Evolutionary conservation across 2,797 vertebrate genomes (phyloP).

Genomic region (Crenuchus spilurus): DNA sequence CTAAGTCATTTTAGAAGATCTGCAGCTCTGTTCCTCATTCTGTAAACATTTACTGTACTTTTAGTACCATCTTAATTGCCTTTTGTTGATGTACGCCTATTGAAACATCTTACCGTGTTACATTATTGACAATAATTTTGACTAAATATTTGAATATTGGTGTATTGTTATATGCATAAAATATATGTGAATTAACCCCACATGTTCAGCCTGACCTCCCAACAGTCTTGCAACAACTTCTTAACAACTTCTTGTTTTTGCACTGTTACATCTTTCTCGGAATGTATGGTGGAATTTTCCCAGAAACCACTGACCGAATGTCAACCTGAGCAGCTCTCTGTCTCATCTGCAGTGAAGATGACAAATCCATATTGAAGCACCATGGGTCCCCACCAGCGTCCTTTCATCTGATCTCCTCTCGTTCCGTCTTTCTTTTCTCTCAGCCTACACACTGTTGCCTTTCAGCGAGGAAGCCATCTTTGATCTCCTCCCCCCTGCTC

Average conservation of each 20-base stretch:
- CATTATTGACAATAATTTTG: too few species aligned
- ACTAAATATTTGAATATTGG: too few species aligned
- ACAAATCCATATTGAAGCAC: slow-evolving; percentile 38
- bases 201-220: slow-evolving; percentile 56
- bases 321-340: neutral
- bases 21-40: too few species aligned
- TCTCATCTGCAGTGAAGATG: slow-evolving; percentile 2
- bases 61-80: too few species aligned
- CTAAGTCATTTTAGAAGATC: too few species aligned
- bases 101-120: too few species aligned
- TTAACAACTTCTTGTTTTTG: slow-evolving; percentile 48
- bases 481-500: slow-evolving; percentile 41
- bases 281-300: neutral
- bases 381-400: slow-evolving; percentile 27
- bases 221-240: slow-evolving; percentile 61
- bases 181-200: slow-evolving; percentile 72
- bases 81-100: too few species aligned
- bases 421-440: slow-evolving; percentile 10
- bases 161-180: too few species aligned
- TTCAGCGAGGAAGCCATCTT: slow-evolving; percentile 38
- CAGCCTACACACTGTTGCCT: slow-evolving; percentile 25
- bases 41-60: too few species aligned
- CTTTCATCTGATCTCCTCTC: slow-evolving; percentile 44
- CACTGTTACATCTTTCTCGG: slow-evolving; percentile 22
- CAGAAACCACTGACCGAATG: slow-evolving; percentile 1